A percentile compares a stretch with the other conserved stretches of the same genome.
phyloP scores from a whole-genome alignment of 2,888 invertebrate genomes.

The Rugalucina vietnamica region DNA sequence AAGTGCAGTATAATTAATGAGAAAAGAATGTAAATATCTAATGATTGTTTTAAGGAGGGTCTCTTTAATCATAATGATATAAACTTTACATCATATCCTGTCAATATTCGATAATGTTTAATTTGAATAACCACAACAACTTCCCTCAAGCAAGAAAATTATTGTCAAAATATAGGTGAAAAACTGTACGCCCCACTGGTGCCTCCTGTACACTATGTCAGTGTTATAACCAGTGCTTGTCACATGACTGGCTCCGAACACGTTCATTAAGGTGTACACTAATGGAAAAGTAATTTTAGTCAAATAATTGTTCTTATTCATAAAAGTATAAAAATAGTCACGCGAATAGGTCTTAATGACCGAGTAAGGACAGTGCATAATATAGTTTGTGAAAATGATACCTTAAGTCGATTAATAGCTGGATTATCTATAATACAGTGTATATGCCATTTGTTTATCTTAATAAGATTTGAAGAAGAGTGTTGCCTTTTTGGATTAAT shows the following conservation, averaged over 20 bases:
- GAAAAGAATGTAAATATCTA: too few species aligned
- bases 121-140: constrained; percentile 2
- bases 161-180: background rate
- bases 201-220: background rate
- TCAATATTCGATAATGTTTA: constrained; percentile 11
- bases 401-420: background rate
- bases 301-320: constrained; percentile 7
- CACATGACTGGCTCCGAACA: background rate
- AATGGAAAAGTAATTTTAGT: background rate
- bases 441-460: too few species aligned
- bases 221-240: background rate
- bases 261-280: background rate
- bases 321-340: constrained; percentile 10
- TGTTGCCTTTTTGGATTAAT: background rate
- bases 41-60: background rate
- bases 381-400: background rate
- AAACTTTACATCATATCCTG: background rate
- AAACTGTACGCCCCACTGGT: background rate
- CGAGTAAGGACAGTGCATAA: background rate
- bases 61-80: background rate
- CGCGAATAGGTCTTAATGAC: background rate
- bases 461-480: too few species aligned
- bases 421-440: background rate
- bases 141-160: background rate
- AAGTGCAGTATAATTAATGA: too few species aligned